Base-by-base conservation (phyloP, 2,113 vertebrate species). In the Mustela nigripes region DNA sequence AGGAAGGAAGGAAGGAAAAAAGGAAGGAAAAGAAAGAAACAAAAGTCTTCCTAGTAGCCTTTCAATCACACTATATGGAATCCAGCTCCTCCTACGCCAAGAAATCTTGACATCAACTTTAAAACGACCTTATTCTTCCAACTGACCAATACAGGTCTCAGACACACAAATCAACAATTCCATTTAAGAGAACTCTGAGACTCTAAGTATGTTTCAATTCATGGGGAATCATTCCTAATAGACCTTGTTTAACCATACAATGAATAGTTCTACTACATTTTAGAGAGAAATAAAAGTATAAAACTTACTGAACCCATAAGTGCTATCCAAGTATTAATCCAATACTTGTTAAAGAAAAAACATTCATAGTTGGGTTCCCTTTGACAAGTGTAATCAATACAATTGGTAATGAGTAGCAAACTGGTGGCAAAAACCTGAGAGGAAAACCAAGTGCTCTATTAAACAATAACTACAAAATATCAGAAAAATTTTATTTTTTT, bases 241-340 rank as follows among this genome's bases (percentile, higher is more conserved):
- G 84, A 67, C 48, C 96, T 92, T 97, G 62, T 97, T 95, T 94
- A 95, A 2, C 2, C 0, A 92, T 21, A 76, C 53, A 85, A 53
- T 15, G 58, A 96, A 78, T 33, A 89, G 80, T 48, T 97, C 92
- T 79, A 58, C 26, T 96, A 83, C 0, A 63, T 76, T 97, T 91
- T 48, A 81, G 95, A 96, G 84, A 33, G 2, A 28, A 95, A 26
- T 14, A 83, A 87, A 89, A 73, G 28, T 5, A 16, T 3, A 0
- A 31, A 67, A 81, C 48, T 86, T 92, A 71, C 4, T 89, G 18
- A 36, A 81, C 69, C 84, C 22, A 95, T 95, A 89, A 65, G 10
- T 93, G 56, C 31, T 81, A 42, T 1, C 56, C 87, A 92, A 1
- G n/a, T 79, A 95, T 50, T 2, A 50, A 69, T 36, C 48, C 42